Base-by-base conservation (phyloP, 2,797 vertebrate genomes). In the Rhabdophis nuchalis region DNA sequence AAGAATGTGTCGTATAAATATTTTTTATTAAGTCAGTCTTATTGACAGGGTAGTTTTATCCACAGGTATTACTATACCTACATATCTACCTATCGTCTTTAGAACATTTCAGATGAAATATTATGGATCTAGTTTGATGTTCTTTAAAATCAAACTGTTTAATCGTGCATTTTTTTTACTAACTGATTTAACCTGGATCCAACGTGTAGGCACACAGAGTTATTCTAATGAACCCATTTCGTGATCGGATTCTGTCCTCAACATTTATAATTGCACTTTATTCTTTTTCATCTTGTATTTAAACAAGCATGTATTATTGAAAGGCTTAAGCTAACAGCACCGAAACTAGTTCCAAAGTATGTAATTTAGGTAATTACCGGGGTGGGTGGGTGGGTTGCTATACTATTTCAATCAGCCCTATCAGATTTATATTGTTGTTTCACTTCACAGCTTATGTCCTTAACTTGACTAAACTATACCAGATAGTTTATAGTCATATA, bases 191-290 rank as follows among this genome's bases (percentile, higher is more conserved):
- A 56, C 85, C 64, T 89, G 46, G 58, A 86, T 10, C 4, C 50
- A 56, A 52, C 5, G 3, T 7, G 23, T 36, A 60, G 23, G 41
- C 11, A 88, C 11, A 54, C 2, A 91, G 12, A 64, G 41, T 90
- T 29, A 41, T 92, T 90, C 64, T 12, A 12, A 61, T 5, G n/a
- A 68, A 27, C 18, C 13, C 46, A 29, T 0, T 12, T 56, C 6
- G 61, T 54, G 94, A 93, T 41, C 1, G 91, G 82, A n/a, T 93
- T 3, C 14, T 54, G 36, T 0, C 0, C 14, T 92, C 91, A 92
- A 14, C 90, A 91, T 89, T 93, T 68, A 46, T 94, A 20, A 54
- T 20, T 89, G 82, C 7, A 11, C 89, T 95, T 93, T 90, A n/a
- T 12, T 88, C 52, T 20, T 46, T 92, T 92, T 89, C 41, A 89